These are phyloP conservation scores for Perdita meconis DNA, from an alignment of 2,888 invertebrate genomes.

Conservation along the genomic window DNA sequence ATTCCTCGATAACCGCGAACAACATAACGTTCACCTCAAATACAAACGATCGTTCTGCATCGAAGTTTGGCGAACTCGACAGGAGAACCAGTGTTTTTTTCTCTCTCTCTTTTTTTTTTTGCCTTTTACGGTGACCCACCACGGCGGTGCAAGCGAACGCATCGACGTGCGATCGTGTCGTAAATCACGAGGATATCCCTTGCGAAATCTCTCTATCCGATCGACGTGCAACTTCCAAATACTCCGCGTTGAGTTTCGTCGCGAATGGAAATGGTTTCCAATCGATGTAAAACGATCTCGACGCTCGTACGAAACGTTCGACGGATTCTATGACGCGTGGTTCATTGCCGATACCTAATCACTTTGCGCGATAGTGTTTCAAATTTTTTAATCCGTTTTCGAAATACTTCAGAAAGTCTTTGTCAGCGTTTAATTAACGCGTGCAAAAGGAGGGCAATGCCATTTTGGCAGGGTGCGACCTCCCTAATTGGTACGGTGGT, in stretches of 20 bases:
- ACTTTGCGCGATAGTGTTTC: too few relatives aligned
- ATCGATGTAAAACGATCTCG: conserved; percentile 6
- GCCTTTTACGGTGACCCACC: conserved; percentile 11
- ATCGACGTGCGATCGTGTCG: conserved; percentile 4
- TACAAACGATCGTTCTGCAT: conserved; percentile 63
- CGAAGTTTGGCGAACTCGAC: conserved; percentile 65
- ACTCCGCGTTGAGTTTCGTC: neutral
- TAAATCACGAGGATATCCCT: conserved; percentile 11
- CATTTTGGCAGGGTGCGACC: conserved; percentile 20
- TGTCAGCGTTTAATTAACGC: too few relatives aligned
- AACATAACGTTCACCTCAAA: conserved; percentile 11
- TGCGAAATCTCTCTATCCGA: conserved; percentile 40
- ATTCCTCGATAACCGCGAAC: conserved; percentile 12
- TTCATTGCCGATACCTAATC: too few relatives aligned
- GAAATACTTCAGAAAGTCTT: neutral
- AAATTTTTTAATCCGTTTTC: too few relatives aligned
- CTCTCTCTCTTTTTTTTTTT: too few relatives aligned
- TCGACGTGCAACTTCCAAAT: conserved; percentile 40
- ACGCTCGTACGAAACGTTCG: neutral
- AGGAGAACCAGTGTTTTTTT: conserved; percentile 26
- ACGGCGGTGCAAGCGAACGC: conserved; percentile 9
- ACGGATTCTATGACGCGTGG: neutral
- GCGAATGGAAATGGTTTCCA: neutral
- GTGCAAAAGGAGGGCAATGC: too few relatives aligned
- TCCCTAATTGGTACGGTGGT: conserved; percentile 39